A percentile compares a stretch with the other conserved stretches of the same genome.
phyloP scores from a whole-genome alignment of 2,888 invertebrate genomes.

The Crepidodera aurea region DNA sequence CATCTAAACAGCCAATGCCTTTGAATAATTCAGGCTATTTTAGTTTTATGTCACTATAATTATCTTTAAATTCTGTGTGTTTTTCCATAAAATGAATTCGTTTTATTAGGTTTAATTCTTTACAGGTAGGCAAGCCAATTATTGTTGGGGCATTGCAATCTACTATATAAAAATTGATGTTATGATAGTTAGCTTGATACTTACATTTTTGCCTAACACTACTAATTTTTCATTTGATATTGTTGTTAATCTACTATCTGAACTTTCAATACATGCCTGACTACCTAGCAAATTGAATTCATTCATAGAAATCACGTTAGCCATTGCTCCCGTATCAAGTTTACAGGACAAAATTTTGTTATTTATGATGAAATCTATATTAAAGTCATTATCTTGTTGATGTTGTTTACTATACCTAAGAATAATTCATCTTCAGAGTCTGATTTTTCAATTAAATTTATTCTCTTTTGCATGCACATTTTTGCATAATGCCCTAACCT shows the following conservation, averaged over 20 bases:
- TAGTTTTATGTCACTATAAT: neutral
- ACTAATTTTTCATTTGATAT: neutral
- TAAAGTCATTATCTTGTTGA: neutral
- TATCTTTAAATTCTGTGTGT: neutral
- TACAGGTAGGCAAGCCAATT: neutral
- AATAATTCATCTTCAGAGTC: too few relatives aligned
- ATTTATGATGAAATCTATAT: neutral
- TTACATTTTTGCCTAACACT: neutral
- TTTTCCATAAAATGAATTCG: neutral
- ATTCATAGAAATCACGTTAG: neutral
- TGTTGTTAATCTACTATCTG: neutral
- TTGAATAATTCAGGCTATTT: neutral
- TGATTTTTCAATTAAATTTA: too few relatives aligned
- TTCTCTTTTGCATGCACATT: too few relatives aligned
- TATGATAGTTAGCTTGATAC: neutral
- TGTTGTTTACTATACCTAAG: too few relatives aligned
- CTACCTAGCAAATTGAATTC: neutral
- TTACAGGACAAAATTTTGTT: neutral
- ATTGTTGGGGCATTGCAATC: neutral
- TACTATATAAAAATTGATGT: neutral
- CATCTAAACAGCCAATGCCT: neutral
- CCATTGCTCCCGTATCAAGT: neutral
- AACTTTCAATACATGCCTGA: neutral
- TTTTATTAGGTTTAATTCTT: neutral
- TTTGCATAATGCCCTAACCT: too few relatives aligned